These are phyloP conservation scores for Tenodera sinensis DNA, from an alignment of 2,888 invertebrate species.

Conservation along the genomic window DNA sequence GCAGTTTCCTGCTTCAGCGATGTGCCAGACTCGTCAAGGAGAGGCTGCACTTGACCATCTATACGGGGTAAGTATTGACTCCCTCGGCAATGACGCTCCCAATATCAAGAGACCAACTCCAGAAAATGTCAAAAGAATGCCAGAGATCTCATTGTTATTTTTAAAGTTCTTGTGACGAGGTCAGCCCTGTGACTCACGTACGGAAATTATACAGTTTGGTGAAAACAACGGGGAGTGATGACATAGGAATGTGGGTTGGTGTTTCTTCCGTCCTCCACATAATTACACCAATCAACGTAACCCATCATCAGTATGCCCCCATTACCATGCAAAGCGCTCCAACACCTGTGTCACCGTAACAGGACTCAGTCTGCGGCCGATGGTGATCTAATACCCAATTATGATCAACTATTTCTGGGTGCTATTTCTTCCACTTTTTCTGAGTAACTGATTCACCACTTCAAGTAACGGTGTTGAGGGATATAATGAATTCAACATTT, in stretches of 20 bases:
- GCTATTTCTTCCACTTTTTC: too few relatives aligned
- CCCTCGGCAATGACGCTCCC: background rate
- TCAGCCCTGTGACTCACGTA: background rate
- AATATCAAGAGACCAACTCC: background rate
- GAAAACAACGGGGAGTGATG: background rate
- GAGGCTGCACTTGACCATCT: too few relatives aligned
- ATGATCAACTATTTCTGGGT: background rate
- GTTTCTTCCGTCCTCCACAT: background rate
- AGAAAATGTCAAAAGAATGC: background rate
- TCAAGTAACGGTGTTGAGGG: too few relatives aligned
- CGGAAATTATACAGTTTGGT: background rate
- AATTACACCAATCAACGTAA: background rate
- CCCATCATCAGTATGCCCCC: background rate
- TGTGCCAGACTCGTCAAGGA: too few relatives aligned
- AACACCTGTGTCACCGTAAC: background rate
- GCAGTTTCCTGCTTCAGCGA: too few relatives aligned
- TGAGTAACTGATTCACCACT: too few relatives aligned
- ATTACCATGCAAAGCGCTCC: background rate
- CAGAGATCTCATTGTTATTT: background rate
- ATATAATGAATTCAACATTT: too few relatives aligned
- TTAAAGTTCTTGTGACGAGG: background rate
- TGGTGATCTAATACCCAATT: background rate
- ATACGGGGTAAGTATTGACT: background rate
- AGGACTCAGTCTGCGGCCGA: background rate
- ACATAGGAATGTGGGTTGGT: background rate